phyloP scores from a whole-genome alignment of 1,140 invertebrate species.

The Colletes gigas region DNA sequence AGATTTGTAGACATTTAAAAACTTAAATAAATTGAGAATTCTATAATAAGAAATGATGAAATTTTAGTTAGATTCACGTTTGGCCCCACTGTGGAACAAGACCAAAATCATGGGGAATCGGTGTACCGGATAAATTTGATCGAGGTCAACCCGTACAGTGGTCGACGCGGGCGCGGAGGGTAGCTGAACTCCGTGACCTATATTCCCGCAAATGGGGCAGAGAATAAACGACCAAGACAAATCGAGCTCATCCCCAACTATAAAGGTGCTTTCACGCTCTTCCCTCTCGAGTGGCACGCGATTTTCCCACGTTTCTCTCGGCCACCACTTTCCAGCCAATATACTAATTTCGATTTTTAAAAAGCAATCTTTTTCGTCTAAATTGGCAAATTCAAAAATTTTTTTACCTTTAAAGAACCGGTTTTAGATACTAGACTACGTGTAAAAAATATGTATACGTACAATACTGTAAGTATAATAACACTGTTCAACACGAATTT shows the following conservation, averaged over 20 bases:
- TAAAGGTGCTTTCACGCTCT: slow-evolving; percentile 2
- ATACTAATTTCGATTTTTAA: no score
- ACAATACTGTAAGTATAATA: no score
- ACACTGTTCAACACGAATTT: no score
- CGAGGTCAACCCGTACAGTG: slow-evolving; percentile 56
- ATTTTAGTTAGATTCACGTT: no score
- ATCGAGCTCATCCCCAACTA: slow-evolving; percentile 28
- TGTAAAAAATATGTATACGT: no score
- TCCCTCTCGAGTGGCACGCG: not conserved
- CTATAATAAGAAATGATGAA: no score
- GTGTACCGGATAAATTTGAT: slow-evolving; percentile 38
- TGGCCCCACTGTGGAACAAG: not conserved
- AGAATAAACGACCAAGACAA: slow-evolving; percentile 59
- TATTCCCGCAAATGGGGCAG: slow-evolving; percentile 70
- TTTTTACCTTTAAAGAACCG: no score
- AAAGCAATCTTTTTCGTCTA: no score
- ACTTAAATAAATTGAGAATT: no score
- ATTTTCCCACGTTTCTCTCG: not conserved
- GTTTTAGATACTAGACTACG: no score
- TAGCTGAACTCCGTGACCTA: slow-evolving; percentile 72
- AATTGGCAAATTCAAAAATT: no score
- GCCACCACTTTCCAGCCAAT: not conserved
- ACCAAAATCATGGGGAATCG: slow-evolving; percentile 26
- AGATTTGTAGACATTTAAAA: no score
- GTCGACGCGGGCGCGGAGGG: slow-evolving; percentile 52